Evolutionary conservation across 2,888 invertebrate genomes (phyloP), one percentile per base, ranked within the genome.

Genomic region (Ganaspis brasiliensis): DNA sequence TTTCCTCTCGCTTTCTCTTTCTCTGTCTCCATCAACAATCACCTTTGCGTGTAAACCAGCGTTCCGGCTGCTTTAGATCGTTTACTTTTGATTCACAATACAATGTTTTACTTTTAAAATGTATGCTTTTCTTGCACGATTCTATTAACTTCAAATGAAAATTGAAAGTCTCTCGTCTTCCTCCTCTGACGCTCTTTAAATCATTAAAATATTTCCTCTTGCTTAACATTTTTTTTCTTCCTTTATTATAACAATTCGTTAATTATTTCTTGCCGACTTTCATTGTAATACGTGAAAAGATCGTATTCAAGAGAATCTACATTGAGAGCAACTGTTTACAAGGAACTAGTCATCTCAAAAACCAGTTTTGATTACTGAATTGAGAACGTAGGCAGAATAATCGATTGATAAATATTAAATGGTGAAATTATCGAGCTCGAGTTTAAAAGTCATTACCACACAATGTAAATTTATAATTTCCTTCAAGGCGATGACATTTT

Each of bases 1-100:
- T 67, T 16, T 72, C 74, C 78, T 63, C 76, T 74, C 59, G 75
- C 76, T 75, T 80, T 78, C 75, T 82, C 80, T 55, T 75, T 81
- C 75, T 72, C 77, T 74, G 76, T 75, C 14, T 77, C 56, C 31
- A 72, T 71, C 72, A 77, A 75, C 78, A 78, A 71, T 81, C 77
- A 74, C 81, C 79, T 76, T 77, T 78, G 77, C 77, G 77, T 76
- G 81, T 76, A 45, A 21, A 37, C n/a, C n/a, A 24, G 14, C 40
- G 24, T 45, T 67, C 45, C 67, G 40, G n/a, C 3, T n/a, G 40
- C 67, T 67, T 45, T 67, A 40, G 67, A 24, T 67, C 67, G n/a
- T 67, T 67, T 26, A 67, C 40, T 67, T n/a, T 67, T 24, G 45
- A 67, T 45, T 24, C 67, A 40, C n/a, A 67, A 24, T 19, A 37